Percentiles rank a stretch among this genome's conserved stretches.
phyloP scores from a whole-genome alignment of 92 coral and sea anemone species.

The Umimayanthus chanpuru region DNA sequence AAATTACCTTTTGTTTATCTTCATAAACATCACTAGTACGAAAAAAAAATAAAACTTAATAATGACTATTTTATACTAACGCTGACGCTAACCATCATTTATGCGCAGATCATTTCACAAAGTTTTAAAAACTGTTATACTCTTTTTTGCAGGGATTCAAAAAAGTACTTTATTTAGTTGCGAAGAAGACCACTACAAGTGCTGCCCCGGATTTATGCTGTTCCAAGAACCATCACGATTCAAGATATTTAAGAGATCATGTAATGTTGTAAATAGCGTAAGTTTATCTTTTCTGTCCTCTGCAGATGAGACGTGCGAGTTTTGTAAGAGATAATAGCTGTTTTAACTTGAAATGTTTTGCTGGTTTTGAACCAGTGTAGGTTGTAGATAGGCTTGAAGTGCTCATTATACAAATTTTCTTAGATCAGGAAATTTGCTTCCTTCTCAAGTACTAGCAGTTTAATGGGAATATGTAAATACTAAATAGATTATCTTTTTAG shows the following conservation, averaged over 20 bases:
- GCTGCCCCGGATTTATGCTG: neutral
- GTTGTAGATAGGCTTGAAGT: constrained; percentile 23
- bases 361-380: constrained; percentile 26
- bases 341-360: neutral
- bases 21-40: neutral
- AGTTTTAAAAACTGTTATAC: neutral
- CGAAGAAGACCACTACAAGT: constrained; percentile 16
- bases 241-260: constrained; percentile 40
- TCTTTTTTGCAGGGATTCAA: constrained; percentile 38
- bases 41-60: neutral
- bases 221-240: neutral
- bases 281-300: neutral
- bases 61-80: too few relatives aligned
- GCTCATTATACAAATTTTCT: neutral
- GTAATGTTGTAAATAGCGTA: constrained; percentile 33
- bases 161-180: constrained; percentile 41
- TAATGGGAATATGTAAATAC: constrained; percentile 30
- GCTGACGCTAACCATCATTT: neutral
- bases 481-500: neutral
- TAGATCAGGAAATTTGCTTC: constrained; percentile 9
- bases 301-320: constrained; percentile 1
- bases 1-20: neutral
- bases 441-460: neutral
- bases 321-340: constrained; percentile 9
- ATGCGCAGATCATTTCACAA: neutral